These are phyloP conservation scores for Caenorhabditis remanei DNA, from an alignment of 1,140 invertebrate genomes.

Conservation along the genomic window DNA sequence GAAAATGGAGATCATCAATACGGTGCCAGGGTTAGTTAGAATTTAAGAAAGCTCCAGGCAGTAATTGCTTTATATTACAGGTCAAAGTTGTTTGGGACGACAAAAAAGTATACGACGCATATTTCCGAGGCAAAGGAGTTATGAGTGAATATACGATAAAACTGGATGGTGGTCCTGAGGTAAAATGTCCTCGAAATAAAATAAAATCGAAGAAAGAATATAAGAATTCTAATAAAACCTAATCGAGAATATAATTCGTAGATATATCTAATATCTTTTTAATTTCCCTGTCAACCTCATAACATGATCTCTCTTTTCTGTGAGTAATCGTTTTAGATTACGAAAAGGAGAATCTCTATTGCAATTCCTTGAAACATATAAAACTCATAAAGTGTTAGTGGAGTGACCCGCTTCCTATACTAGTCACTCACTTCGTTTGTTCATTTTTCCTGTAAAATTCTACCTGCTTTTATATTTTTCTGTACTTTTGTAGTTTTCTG, in stretches of 20 bases:
- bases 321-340: conserved; percentile 13
- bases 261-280: no score
- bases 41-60: neutral
- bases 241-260: neutral
- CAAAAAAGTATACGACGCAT: neutral
- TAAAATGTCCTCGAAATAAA: neutral
- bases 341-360: neutral
- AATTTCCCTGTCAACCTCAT: no score
- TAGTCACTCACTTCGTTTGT: no score
- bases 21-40: conserved; percentile 12
- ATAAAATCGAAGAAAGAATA: conserved; percentile 1
- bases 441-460: no score
- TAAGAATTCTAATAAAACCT: neutral
- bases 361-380: no score
- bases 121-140: neutral
- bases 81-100: conserved; percentile 33
- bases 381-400: no score
- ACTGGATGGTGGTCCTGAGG: neutral
- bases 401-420: no score
- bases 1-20: conserved; percentile 39
- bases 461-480: no score
- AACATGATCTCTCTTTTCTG: neutral
- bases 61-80: neutral
- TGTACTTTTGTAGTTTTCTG: no score
- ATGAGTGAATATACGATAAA: neutral